Conservation (phyloP, 2,888 invertebrate species). For the Leucophora obtusa region DNA sequence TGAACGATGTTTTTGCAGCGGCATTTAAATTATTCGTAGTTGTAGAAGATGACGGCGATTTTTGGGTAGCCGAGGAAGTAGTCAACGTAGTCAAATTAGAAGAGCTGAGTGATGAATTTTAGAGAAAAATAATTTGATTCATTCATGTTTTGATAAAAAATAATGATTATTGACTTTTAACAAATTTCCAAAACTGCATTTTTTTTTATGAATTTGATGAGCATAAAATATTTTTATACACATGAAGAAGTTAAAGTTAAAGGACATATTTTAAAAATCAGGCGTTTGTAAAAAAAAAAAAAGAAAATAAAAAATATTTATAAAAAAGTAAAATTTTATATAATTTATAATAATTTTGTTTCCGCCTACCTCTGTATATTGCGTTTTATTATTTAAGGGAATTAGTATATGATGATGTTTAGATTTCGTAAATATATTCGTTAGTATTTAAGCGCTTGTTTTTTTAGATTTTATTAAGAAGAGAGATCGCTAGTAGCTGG, state of each 20-base stretch:
- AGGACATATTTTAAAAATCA: not conserved
- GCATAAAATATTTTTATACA: not conserved
- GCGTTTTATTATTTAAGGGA: conserved; percentile 35
- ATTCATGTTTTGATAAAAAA: conserved; percentile 42
- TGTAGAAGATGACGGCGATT: conserved; percentile 43
- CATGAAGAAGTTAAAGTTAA: not conserved
- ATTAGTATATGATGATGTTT: conserved; percentile 47
- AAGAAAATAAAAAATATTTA: conserved; percentile 13
- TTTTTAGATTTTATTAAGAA: conserved; percentile 57
- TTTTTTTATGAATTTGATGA: conserved; percentile 1
- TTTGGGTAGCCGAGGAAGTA: conserved; percentile 60
- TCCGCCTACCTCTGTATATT: conserved; percentile 60
- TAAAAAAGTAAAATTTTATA: conserved; percentile 34
- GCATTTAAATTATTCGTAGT: conserved; percentile 27
- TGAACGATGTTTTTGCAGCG: conserved; percentile 12
- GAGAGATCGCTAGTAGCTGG: conserved; percentile 62
- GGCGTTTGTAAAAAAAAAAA: conserved; percentile 4
- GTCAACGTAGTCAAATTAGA: conserved; percentile 59
- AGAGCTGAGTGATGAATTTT: conserved; percentile 62
- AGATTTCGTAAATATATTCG: conserved; percentile 51
- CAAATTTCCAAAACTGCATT: conserved; percentile 14
- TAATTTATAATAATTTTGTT: conserved; percentile 24
- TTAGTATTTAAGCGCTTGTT: conserved; percentile 55
- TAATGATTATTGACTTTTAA: not conserved
- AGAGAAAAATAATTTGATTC: conserved; percentile 62